phyloP scores from a whole-genome alignment of 2,797 vertebrate species.

The Sphaeramia orbicularis region DNA sequence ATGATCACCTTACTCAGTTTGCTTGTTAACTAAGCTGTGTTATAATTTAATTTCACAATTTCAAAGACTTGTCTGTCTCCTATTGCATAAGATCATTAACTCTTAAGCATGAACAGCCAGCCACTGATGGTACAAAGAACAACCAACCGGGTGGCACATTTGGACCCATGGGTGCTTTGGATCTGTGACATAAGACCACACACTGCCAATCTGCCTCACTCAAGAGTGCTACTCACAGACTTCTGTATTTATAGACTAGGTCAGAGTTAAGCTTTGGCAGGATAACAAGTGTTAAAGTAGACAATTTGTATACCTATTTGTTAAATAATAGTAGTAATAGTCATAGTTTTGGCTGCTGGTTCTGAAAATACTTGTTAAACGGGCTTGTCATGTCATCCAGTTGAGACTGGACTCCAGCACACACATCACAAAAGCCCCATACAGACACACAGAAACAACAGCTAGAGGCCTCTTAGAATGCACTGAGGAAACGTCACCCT shows the following conservation, averaged over 20 bases:
- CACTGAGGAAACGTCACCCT: conserved; percentile 27
- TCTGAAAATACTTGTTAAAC: conserved; percentile 1
- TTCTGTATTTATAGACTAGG: conserved; percentile 19
- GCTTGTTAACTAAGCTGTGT: too few species aligned
- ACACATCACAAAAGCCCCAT: conserved; percentile 14
- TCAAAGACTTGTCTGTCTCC: conserved; percentile 1
- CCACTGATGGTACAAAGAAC: conserved; percentile 45
- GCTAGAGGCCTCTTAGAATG: conserved; percentile 29
- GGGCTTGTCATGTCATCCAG: neutral
- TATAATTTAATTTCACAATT: neutral
- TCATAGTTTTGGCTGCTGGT: neutral
- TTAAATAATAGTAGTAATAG: neutral
- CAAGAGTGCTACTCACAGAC: conserved; percentile 1
- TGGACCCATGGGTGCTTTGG: conserved; percentile 28
- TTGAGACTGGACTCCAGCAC: conserved; percentile 5
- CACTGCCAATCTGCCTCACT: conserved; percentile 8
- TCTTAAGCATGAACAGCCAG: conserved; percentile 26
- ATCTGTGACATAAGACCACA: conserved; percentile 41
- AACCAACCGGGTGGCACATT: conserved; percentile 35
- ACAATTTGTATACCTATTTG: too few species aligned
- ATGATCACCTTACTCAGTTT: too few species aligned
- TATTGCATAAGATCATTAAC: conserved; percentile 55
- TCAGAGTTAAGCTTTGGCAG: conserved; percentile 8
- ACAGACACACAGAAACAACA: conserved; percentile 44
- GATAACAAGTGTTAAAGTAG: neutral